Base-by-base conservation (phyloP, 2,797 vertebrate species). In the Sebastiscus albofasciatus region DNA sequence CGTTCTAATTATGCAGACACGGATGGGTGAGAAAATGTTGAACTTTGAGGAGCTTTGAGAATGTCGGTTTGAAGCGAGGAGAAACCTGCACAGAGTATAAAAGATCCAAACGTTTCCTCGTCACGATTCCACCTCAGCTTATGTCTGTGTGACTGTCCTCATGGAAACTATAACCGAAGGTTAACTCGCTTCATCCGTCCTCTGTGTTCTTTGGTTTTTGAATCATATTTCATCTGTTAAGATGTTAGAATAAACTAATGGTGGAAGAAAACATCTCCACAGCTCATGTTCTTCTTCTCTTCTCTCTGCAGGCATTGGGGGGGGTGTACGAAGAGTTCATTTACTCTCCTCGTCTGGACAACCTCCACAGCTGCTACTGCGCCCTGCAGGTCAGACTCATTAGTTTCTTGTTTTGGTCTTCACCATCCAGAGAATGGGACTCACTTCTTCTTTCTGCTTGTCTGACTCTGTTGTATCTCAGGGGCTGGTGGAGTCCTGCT, bases 281-380 rank as follows among this genome's bases (percentile, higher is more conserved):
- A 42, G 14, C 18, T n/a, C 29, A 10, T 6, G 22, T 18, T 11
- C 36, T 67, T 4, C 65, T 12, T 29, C 42, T 62, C 13, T 10
- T 52, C 11, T 61, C 27, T 64, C 24, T 89, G 60, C 92, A 99
- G 98, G 96, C 94, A 0, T 62, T 99, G 54, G 98, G 98, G 29
- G 98, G 98, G 1, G 96, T 97, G 70, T 97, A 96, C 0, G 95
- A 97, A 0, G 98, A 99, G 92, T 99, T 99, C 87, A 98, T 99
- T 83, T 99, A 97, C 90, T 96, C 97, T 8, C 96, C 98, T 14
- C 97, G 98, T 22, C 95, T 99, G 92, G 98, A 99, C 92, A 99
- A 99, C 83, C 95, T 99, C 33, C 98, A 99, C 94, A 99, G 98
- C 96, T 99, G 98, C 94, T 99, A 96, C 95, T 99, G 98, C 5